Conservation (phyloP, 2,113 vertebrate species). For the Ia io region DNA sequence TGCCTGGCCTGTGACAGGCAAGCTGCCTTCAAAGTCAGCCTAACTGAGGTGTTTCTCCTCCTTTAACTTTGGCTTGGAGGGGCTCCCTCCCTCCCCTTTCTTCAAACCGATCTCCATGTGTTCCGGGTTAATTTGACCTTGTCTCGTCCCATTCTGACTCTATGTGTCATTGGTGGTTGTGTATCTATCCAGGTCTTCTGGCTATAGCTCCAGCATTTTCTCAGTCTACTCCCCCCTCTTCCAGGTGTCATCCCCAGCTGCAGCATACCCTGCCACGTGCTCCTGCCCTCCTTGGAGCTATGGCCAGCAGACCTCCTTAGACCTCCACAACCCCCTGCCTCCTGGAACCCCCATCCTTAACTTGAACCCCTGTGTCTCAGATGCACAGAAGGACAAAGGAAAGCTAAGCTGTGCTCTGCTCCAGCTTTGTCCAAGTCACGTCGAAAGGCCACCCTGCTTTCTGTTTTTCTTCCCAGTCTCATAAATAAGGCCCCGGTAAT, state of each 20-base stretch:
- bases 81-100: neutral
- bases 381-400: neutral
- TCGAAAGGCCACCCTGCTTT: neutral
- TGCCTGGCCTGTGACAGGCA: neutral
- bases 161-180: neutral
- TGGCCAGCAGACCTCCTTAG: neutral
- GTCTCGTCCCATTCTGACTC: neutral
- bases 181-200: too few species aligned
- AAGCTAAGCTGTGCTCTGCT: neutral
- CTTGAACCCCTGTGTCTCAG: neutral
- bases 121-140: neutral
- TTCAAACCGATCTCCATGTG: neutral
- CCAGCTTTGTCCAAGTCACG: neutral
- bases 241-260: too few species aligned
- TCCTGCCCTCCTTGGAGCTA: neutral
- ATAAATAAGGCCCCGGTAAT: conserved; percentile 30
- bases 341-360: neutral
- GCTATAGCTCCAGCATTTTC: neutral
- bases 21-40: rapidly evolving
- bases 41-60: neutral
- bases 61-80: neutral
- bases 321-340: neutral
- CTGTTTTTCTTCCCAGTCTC: neutral
- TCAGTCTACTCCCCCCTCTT: neutral
- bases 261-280: rapidly evolving